A percentile compares a stretch with the other conserved stretches of the same genome.
Conservation (phyloP, 2,888 invertebrate species). For the Perizoma flavofasciatum region DNA sequence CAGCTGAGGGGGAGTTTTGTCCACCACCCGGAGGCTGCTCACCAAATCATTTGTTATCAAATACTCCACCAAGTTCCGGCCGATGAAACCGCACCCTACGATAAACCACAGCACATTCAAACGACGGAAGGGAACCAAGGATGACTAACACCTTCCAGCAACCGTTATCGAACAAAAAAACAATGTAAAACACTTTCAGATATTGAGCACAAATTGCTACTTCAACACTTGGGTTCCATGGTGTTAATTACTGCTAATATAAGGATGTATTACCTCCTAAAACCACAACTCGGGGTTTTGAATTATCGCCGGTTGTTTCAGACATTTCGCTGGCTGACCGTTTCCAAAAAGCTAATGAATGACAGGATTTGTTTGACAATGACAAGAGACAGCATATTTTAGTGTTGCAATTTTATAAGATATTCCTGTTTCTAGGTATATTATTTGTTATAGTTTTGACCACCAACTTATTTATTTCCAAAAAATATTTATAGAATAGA, state of each 20-base stretch:
- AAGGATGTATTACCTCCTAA: conserved; percentile 70
- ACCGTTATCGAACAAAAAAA: conserved; percentile 66
- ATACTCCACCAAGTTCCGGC: conserved; percentile 93
- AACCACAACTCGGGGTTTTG: conserved; percentile 75
- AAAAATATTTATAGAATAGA: too few species aligned
- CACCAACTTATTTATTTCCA: too few species aligned
- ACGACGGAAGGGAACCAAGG: conserved; percentile 41
- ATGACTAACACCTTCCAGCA: conserved; percentile 72
- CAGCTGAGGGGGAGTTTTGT: conserved; percentile 96
- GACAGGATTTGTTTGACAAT: conserved; percentile 42
- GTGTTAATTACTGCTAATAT: conserved; percentile 4
- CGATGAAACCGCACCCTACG: conserved; percentile 96
- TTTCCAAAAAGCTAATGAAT: conserved; percentile 53
- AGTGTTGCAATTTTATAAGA: conserved; percentile 32
- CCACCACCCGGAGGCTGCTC: conserved; percentile 90
- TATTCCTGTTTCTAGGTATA: conserved; percentile 2
- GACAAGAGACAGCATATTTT: conserved; percentile 25
- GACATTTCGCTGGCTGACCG: conserved; percentile 71
- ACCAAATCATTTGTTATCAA: conserved; percentile 90
- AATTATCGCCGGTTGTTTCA: conserved; percentile 74
- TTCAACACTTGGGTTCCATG: conserved; percentile 1
- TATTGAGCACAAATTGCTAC: conserved; percentile 1
- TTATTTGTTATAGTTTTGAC: background rate
- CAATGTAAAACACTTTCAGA: conserved; percentile 30
- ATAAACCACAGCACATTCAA: conserved; percentile 51